Evolutionary conservation across 2,797 vertebrate species (phyloP), one percentile per base, ranked within the genome.

Genomic region (Danio kyathit): DNA sequence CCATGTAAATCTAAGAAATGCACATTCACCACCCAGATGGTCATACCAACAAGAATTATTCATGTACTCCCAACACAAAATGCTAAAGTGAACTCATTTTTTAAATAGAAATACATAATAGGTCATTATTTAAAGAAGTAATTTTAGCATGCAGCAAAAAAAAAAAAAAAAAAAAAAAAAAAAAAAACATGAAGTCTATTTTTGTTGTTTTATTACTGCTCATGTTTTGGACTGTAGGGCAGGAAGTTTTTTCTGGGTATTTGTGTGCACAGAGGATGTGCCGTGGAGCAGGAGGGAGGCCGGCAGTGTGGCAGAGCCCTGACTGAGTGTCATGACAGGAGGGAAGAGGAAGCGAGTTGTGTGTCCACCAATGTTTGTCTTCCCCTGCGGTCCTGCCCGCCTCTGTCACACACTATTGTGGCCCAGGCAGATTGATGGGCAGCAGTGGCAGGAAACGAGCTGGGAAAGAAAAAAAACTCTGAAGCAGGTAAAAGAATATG

Each of bases 381-480:
- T 93, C 90, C 87, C 74, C 83, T 14, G 59, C 0, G 40, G 85
- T 66, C 82, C 88, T 88, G 90, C 89, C 88, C 77, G 81, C 79
- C 19, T 83, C 88, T 92, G 93, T 93, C 91, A 82, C 85, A 60
- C 16, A 72, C 90, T 85, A 94, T 93, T 93, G 94, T 94, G 88
- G 85, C 83, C 54, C 13, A 2, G 65, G 71, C 82, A 88, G 89
- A 93, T 93, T 94, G 93, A 95, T 94, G 91, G 76, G 89, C 87
- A 87, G 84, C 84, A 91, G 91, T 64, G 80, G 87, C 91, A 90
- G 92, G 89, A 91, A 91, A 52, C 14, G 65, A 72, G 70, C 80
- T 84, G 83, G 79, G 79, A 59, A 52, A 80, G 81, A 74, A 88
- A 29, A 29, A 29, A 88, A 88, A 66, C 12, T 12, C 67, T 46